Percentiles rank a stretch among this genome's conserved stretches.
phyloP scores from a whole-genome alignment of 2,888 invertebrate genomes.

The Lithodes maja region DNA sequence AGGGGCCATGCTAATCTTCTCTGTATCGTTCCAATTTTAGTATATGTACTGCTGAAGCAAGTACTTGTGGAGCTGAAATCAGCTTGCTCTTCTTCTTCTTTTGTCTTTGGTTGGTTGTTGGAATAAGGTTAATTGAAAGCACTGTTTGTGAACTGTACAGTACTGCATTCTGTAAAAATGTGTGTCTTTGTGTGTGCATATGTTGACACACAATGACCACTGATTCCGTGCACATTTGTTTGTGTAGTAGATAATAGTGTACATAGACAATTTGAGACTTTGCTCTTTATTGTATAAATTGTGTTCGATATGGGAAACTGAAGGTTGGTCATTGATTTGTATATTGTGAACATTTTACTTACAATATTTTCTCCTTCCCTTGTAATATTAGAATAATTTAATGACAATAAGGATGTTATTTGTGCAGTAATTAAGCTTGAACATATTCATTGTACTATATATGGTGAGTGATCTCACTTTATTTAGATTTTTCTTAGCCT shows the following conservation, averaged over 20 bases:
- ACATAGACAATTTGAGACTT: neutral
- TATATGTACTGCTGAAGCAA: slow-evolving; percentile 71
- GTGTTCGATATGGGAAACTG: neutral
- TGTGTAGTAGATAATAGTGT: neutral
- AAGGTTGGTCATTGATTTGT: neutral
- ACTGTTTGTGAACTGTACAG: neutral
- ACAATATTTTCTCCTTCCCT: too few species aligned
- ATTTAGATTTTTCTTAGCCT: too few species aligned
- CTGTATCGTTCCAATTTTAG: slow-evolving; percentile 72
- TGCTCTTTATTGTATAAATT: neutral
- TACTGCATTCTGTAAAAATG: neutral
- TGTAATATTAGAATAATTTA: too few species aligned
- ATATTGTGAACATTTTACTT: neutral
- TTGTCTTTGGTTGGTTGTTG: neutral
- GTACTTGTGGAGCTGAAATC: slow-evolving; percentile 31
- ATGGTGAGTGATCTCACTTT: too few species aligned
- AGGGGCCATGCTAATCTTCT: slow-evolving; percentile 72
- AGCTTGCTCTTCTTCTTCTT: neutral
- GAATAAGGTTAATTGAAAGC: neutral
- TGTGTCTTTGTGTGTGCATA: neutral
- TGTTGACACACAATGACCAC: neutral
- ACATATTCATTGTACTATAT: too few species aligned
- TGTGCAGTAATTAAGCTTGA: too few species aligned
- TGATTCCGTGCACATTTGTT: neutral
- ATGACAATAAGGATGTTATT: too few species aligned